Evolutionary conservation across 2,888 invertebrate species (phyloP).

Genomic region (Carpatolechia fugitivella): DNA sequence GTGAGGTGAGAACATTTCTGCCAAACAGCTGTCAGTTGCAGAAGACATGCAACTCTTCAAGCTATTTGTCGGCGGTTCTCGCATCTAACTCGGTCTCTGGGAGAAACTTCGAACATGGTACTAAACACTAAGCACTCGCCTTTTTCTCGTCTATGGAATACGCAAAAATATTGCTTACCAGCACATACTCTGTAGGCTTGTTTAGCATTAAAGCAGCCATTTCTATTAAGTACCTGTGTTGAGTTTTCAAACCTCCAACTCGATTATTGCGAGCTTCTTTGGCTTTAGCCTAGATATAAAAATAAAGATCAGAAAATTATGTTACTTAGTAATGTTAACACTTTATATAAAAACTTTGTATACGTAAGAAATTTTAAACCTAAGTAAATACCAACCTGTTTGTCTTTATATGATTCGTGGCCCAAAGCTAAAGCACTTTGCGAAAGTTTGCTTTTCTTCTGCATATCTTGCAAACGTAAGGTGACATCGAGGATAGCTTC

Average conservation of each 20-base stretch:
- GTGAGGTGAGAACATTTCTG: too few species aligned
- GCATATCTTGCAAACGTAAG: constrained; percentile 56
- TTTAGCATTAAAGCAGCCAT: constrained; percentile 80
- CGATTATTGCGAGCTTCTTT: constrained; percentile 80
- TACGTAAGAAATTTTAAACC: too few species aligned
- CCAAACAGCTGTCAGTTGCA: too few species aligned
- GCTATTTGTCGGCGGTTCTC: too few species aligned
- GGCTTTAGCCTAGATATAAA: constrained; percentile 75
- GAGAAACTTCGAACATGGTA: too few species aligned
- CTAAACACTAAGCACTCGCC: too few species aligned
- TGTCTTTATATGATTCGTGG: constrained; percentile 72
- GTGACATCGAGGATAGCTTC: constrained; percentile 67
- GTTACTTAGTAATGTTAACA: too few species aligned
- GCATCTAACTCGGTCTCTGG: too few species aligned
- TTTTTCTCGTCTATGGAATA: too few species aligned
- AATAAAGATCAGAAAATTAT: neutral
- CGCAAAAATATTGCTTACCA: constrained; percentile 71
- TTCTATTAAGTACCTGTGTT: constrained; percentile 84
- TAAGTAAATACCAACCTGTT: constrained; percentile 59
- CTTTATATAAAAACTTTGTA: too few species aligned
- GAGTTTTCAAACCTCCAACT: constrained; percentile 61
- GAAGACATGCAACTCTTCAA: too few species aligned
- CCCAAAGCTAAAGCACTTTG: constrained; percentile 62
- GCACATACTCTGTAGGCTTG: constrained; percentile 74
- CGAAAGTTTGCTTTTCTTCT: constrained; percentile 62